Evolutionary conservation across 2,113 vertebrate species (phyloP).

Genomic region (Aythya baeri): DNA sequence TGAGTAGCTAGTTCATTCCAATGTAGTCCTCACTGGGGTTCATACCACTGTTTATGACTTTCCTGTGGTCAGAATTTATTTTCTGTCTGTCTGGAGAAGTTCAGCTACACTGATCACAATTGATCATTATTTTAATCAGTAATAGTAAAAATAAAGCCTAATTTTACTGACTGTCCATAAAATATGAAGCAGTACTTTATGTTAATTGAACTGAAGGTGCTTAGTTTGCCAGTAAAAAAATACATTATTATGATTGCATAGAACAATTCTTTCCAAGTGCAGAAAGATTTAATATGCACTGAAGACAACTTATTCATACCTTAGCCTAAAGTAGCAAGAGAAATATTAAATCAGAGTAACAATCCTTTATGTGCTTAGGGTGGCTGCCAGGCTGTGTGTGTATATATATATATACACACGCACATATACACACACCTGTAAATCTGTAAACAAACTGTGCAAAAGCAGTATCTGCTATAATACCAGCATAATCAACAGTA

Average conservation of each 20-base stretch:
- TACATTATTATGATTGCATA: background rate
- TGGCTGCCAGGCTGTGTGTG: background rate
- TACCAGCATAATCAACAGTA: background rate
- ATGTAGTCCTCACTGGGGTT: background rate
- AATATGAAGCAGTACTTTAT: background rate
- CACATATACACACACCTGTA: background rate
- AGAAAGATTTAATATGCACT: background rate
- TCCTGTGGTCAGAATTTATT: background rate
- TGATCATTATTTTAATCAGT: background rate
- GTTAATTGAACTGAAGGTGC: background rate
- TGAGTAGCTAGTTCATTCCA: background rate
- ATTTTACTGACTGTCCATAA: background rate
- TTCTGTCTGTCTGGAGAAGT: background rate
- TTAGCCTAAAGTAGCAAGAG: background rate
- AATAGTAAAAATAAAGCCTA: background rate
- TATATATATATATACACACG: background rate
- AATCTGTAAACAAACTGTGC: background rate
- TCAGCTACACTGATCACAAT: background rate
- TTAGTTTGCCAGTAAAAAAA: background rate
- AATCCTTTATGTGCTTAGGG: background rate
- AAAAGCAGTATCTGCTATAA: background rate
- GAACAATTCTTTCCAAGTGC: background rate
- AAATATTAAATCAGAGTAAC: background rate
- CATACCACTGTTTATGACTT: background rate
- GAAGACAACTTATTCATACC: background rate